These are phyloP conservation scores for Palythoa grandiflora DNA, from an alignment of 92 coral and sea anemone species.

Conservation along the genomic window DNA sequence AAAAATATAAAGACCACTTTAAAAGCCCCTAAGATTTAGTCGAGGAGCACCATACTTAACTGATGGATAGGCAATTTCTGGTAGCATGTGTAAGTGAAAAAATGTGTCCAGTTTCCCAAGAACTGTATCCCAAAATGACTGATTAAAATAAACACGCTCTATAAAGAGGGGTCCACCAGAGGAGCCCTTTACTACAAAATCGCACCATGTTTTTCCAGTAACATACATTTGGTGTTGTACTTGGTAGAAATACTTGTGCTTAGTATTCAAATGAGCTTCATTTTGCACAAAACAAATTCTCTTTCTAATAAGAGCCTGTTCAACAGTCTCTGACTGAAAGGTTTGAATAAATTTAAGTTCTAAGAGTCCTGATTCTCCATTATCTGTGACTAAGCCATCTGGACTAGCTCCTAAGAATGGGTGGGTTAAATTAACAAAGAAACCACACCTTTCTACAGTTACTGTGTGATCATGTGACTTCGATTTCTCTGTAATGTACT, in stretches of 20 bases:
- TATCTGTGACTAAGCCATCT: conserved; percentile 66
- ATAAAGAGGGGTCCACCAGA: conserved; percentile 48
- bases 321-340: conserved; percentile 50
- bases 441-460: conserved; percentile 63
- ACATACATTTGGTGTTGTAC: conserved; percentile 70
- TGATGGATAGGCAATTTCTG: conserved; percentile 8
- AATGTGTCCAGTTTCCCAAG: conserved; percentile 18
- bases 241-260: conserved; percentile 66
- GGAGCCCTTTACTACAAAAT: conserved; percentile 70
- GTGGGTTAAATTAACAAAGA: conserved; percentile 64
- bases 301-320: conserved; percentile 61
- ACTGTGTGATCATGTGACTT: conserved; percentile 18
- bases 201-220: conserved; percentile 55
- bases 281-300: conserved; percentile 49
- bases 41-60: conserved; percentile 20
- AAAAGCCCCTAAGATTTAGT: conserved; percentile 9
- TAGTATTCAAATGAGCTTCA: conserved; percentile 43
- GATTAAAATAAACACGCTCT: conserved; percentile 45
- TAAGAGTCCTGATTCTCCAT: conserved; percentile 53
- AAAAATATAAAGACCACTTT: background rate
- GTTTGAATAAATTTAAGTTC: conserved; percentile 68
- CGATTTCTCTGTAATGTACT: conserved; percentile 50
- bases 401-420: conserved; percentile 69
- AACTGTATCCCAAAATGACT: conserved; percentile 20
- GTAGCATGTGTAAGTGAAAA: conserved; percentile 12